Evolutionary conservation across 2,888 invertebrate genomes (phyloP), one percentile per base, ranked within the genome.

Genomic region (Drosophila prolongata): DNA sequence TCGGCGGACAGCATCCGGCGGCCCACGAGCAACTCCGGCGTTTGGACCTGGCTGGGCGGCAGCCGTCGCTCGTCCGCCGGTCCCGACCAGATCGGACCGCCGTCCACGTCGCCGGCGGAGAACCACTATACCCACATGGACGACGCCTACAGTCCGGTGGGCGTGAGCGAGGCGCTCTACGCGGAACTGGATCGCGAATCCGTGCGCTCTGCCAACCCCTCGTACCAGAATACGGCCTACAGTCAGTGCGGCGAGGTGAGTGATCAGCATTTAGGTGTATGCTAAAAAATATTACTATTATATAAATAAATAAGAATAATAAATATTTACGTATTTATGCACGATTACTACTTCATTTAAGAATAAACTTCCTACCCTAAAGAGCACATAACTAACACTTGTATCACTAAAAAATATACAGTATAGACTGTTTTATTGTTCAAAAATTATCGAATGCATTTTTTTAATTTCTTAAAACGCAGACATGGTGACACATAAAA

Each of bases 101-200:
- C 93, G 1, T 93, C 93, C 13, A 92, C 93, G 47, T 93, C 93
- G 24, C 93, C 93, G 1, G 95, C 94, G 13, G 95, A 95, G 91
- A 95, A 95, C 90, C 95, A 95, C 90, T 95, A 95, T 90, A 95
- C 95, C 6, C 95, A 95, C 89, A 95, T 95, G 94, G 95, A 95
- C 76, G 94, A 94, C 82, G 94, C 93, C 13, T 94, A 94, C 80
- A 93, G 93, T 89, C 93, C 93, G 76, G 93, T 93, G 16, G 93
- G 93, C 11, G 90, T 92, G 5, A 95, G 95, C 84, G 95, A 95
- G 88, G 95, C 95, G 1, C 93, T 95, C 14, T 95, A 95, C 89
- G 95, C 95, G 8, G 95, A 95, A 91, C 91, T 95, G 77, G 95
- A 95, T 90, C 93, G 94, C 50, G 94, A 95, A 89, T 91, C 93